Conservation (phyloP, 2,888 invertebrate genomes). For the Eucera pruinosa region DNA sequence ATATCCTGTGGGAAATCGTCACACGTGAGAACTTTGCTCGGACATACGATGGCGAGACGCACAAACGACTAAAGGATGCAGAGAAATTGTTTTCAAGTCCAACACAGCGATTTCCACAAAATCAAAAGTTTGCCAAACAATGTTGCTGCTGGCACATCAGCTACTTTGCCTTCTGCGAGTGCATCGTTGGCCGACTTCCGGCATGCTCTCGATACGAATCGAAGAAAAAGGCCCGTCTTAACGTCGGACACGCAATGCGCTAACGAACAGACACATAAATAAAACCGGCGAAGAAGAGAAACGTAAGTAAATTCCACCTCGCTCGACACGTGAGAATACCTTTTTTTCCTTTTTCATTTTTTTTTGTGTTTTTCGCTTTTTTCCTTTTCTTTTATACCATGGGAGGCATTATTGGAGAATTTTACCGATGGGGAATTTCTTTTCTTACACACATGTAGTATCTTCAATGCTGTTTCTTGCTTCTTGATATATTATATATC, state of each 20-base stretch:
- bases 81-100: neutral
- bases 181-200: slow-evolving; percentile 56
- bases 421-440: slow-evolving; percentile 44
- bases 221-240: slow-evolving; percentile 37
- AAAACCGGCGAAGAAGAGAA: slow-evolving; percentile 39
- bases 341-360: neutral
- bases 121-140: no score
- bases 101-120: neutral
- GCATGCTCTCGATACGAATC: slow-evolving; percentile 73
- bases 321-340: slow-evolving; percentile 52
- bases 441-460: neutral
- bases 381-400: neutral
- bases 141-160: no score
- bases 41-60: neutral
- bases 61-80: neutral
- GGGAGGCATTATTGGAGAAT: slow-evolving; percentile 17
- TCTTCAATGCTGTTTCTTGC: slow-evolving; percentile 6
- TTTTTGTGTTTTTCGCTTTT: neutral
- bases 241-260: slow-evolving; percentile 56
- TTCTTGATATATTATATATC: slow-evolving; percentile 18
- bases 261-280: slow-evolving; percentile 64
- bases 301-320: slow-evolving; percentile 67
- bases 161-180: no score
- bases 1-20: slow-evolving; percentile 40
- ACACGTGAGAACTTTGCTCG: slow-evolving; percentile 25